Conservation (phyloP, 2,888 invertebrate species). For the Uloborus plumipes region DNA sequence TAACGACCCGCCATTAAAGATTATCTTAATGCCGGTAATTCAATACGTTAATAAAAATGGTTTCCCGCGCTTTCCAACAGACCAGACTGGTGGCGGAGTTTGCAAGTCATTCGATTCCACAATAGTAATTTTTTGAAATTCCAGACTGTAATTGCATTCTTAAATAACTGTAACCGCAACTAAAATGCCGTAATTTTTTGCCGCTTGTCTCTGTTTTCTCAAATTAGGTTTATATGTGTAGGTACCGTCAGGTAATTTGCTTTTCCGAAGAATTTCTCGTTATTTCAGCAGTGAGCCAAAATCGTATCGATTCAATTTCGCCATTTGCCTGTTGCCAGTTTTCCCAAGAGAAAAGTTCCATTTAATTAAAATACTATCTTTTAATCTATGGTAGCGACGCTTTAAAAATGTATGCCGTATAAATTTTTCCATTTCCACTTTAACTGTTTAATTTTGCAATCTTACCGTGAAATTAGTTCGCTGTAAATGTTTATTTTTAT, state of each 20-base stretch:
- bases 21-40: too few relatives aligned
- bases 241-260: slow-evolving; percentile 12
- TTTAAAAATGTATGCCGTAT: slow-evolving; percentile 56
- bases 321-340: slow-evolving; percentile 29
- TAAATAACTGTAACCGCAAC: slow-evolving; percentile 19
- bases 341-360: slow-evolving; percentile 21
- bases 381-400: slow-evolving; percentile 23
- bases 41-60: too few relatives aligned
- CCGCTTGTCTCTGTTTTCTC: slow-evolving; percentile 1
- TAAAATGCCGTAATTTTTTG: not conserved
- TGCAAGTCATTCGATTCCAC: too few relatives aligned
- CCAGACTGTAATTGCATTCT: slow-evolving; percentile 6
- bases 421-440: slow-evolving; percentile 34
- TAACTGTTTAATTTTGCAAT: slow-evolving; percentile 58
- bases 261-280: not conserved
- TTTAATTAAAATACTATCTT: slow-evolving; percentile 62
- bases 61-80: too few relatives aligned
- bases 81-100: too few relatives aligned
- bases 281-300: slow-evolving; percentile 1
- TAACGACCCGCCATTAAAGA: too few relatives aligned
- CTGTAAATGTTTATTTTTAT: slow-evolving; percentile 39
- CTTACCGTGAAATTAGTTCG: slow-evolving; percentile 55
- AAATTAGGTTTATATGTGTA: slow-evolving; percentile 15
- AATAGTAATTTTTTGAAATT: slow-evolving; percentile 1
- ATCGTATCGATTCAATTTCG: slow-evolving; percentile 33